These are phyloP conservation scores for Agrypnia vestita DNA, from an alignment of 1,140 invertebrate genomes.

Conservation along the genomic window DNA sequence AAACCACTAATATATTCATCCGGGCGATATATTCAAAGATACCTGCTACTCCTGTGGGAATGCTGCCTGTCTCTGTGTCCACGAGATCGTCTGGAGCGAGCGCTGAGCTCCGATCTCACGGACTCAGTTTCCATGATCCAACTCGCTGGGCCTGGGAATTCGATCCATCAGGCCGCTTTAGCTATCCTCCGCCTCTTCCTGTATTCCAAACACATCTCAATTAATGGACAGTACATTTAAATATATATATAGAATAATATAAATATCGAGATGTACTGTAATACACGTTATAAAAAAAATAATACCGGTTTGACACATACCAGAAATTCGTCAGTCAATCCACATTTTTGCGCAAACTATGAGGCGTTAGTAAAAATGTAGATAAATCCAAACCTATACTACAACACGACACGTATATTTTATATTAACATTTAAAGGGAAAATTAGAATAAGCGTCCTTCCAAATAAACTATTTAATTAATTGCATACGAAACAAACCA, in stretches of 20 bases:
- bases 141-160: conserved; percentile 68
- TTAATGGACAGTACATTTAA: background rate
- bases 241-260: conserved; percentile 14
- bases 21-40: background rate
- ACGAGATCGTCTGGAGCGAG: conserved; percentile 74
- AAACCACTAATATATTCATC: background rate
- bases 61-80: conserved; percentile 74
- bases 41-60: conserved; percentile 76
- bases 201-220: conserved; percentile 15
- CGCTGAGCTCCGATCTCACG: conserved; percentile 77
- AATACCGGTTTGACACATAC: conserved; percentile 57
- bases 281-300: conserved; percentile 30
- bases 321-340: conserved; percentile 31
- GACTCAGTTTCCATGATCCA: conserved; percentile 77
- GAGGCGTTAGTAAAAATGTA: background rate
- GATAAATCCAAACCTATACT: no score
- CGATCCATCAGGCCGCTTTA: conserved; percentile 72
- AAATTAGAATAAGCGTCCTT: conserved; percentile 27
- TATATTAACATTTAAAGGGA: background rate
- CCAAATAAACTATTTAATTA: conserved; percentile 24
- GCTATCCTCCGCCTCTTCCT: conserved; percentile 19
- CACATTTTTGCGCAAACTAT: conserved; percentile 26
- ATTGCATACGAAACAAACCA: conserved; percentile 40
- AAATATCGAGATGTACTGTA: background rate
- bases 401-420: background rate